These are phyloP conservation scores for Pinctada fucata DNA, from an alignment of 2,888 invertebrate genomes.

Conservation along the genomic window DNA sequence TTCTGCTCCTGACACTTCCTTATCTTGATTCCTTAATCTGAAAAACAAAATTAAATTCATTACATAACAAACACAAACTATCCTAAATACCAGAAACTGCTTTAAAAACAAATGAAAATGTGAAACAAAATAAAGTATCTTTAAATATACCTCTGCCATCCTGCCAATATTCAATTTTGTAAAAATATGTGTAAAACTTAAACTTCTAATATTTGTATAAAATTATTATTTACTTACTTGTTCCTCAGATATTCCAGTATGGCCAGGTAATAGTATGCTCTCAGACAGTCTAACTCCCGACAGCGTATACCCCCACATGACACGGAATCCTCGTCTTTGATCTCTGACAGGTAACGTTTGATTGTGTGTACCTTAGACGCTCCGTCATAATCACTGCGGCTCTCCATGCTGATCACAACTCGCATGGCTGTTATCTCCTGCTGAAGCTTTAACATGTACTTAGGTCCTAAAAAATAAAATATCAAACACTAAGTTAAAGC, in stretches of 20 bases:
- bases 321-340: constrained; percentile 63
- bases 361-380: constrained; percentile 63
- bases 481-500: background rate
- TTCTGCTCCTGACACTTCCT: too few species aligned
- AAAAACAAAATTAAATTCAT: too few species aligned
- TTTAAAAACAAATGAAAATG: too few species aligned
- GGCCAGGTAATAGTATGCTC: constrained; percentile 68
- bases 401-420: constrained; percentile 69
- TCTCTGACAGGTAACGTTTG: constrained; percentile 64
- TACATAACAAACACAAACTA: too few species aligned
- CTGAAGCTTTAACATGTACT: constrained; percentile 68
- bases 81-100: too few species aligned
- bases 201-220: background rate
- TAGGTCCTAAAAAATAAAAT: constrained; percentile 64
- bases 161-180: too few species aligned
- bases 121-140: too few species aligned
- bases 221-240: background rate
- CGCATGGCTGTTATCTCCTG: constrained; percentile 71
- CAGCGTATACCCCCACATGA: constrained; percentile 62
- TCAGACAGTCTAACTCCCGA: constrained; percentile 68
- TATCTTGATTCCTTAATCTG: too few species aligned
- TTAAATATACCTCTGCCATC: too few species aligned
- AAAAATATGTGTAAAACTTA: too few species aligned
- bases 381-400: constrained; percentile 60
- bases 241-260: constrained; percentile 59